A percentile compares a stretch with the other conserved stretches of the same genome.
Conservation (phyloP, 2,888 invertebrate genomes). For the Aromia moschata region DNA sequence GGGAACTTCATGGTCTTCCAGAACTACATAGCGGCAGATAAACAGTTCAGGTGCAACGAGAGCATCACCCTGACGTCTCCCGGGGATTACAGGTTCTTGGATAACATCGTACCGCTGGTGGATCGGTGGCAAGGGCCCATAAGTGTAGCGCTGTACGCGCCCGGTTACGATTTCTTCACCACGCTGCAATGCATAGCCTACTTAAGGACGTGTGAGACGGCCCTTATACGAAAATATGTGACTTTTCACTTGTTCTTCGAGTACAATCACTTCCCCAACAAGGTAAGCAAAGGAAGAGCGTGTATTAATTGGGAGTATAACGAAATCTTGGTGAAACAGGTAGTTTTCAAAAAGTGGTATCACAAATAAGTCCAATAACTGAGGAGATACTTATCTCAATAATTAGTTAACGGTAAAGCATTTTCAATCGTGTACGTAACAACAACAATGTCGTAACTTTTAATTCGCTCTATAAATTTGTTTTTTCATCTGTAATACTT, state of each 20-base stretch:
- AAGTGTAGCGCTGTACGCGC: conserved; percentile 84
- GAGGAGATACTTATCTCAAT: no score
- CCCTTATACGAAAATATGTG: conserved; percentile 78
- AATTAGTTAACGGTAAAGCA: no score
- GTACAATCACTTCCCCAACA: conserved; percentile 78
- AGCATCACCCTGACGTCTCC: conserved; percentile 46
- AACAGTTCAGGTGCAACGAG: conserved; percentile 38
- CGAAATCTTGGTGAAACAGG: no score
- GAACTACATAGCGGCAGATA: conserved; percentile 74
- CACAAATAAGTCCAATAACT: no score
- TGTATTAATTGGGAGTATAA: no score
- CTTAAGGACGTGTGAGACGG: conserved; percentile 75
- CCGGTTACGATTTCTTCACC: conserved; percentile 79
- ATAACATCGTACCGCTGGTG: conserved; percentile 82
- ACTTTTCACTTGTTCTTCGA: conserved; percentile 89
- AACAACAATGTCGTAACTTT: no score
- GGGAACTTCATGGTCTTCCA: conserved; percentile 79
- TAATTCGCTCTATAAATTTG: no score
- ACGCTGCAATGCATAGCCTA: conserved; percentile 81
- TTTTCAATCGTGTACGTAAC: no score
- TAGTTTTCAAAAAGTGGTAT: no score
- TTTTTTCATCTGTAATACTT: no score
- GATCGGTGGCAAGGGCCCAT: conserved; percentile 86
- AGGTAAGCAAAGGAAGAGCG: conserved; percentile 35
- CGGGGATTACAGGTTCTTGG: conserved; percentile 73